Evolutionary conservation across 2,113 vertebrate species (phyloP), one percentile per base, ranked within the genome.

Genomic region (Andinoacara biseriatus): DNA sequence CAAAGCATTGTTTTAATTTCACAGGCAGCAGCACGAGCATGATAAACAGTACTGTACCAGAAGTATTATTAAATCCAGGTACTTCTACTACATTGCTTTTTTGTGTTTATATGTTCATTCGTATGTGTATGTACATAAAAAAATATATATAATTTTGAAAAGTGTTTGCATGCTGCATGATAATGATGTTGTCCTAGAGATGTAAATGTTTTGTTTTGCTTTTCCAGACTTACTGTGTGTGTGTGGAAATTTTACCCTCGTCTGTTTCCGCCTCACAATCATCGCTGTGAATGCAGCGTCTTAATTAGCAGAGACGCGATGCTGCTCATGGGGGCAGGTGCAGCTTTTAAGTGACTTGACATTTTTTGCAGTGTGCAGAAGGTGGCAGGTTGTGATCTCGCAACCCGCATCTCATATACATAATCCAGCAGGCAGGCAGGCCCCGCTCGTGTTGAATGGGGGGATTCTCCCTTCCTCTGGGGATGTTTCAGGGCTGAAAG

Each of bases 351-450:
- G 90, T 87, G 80, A 88, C 90, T 87, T 80, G 84, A 85, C 86
- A 88, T 90, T 91, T 94, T 85, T 87, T 92, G 87, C 81, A 82
- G 82, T 84, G 85, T 92, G 89, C 78, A 87, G 80, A 79, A 94
- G 90, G 91, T 92, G 92, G 91, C 86, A 90, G 87, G 85, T 93
- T 87, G 89, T 85, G 87, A 90, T 91, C 86, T 87, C 84, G 52
- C 83, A 91, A 92, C 90, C 91, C 91, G 54, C 87, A 77, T 90
- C 93, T 95, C 93, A 94, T 95, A 94, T 94, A 89, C 93, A 95
- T 94, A 96, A 95, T 95, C 93, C 93, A 89, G 84, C 90, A 81
- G 86, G 91, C 90, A 80, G 90, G 81, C 91, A 35, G 90, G 86
- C 80, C 90, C 88, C 74, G 84, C 81, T 88, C 76, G 60, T 75